Evolutionary conservation across 2,888 invertebrate genomes (phyloP), one percentile per base, ranked within the genome.

Genomic region (Ecliptopera silaceata): DNA sequence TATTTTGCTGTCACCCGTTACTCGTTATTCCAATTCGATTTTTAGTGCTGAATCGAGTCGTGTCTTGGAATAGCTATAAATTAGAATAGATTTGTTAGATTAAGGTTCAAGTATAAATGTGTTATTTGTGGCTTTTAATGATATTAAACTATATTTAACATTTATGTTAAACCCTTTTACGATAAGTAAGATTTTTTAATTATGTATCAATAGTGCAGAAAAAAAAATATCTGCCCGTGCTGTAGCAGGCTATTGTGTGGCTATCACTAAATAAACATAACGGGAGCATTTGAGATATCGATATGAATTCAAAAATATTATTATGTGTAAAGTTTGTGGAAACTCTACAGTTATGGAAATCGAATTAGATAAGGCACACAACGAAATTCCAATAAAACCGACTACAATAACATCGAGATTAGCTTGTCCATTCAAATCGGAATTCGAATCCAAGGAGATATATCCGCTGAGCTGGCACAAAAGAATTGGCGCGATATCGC

Each of bases 401-500:
- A 65, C 74, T 72, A 77, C 78, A 83, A 80, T 78, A 81, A 84
- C 81, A 75, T 70, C 72, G 67, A 81, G 83, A 86, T 87, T 84
- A 85, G 78, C 78, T 77, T 80, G 84, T 86, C 86, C 79, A 81
- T 81, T 83, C 79, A 77, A 81, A 82, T 81, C 79, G 75, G 80
- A 82, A 85, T 81, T 82, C 76, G 73, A 82, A 59, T 54, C 53
- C 49, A 54, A 59, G 54, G 80, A 84, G 83, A 81, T 81, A 84
- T 82, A 82, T 84, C 77, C 78, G 76, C 65, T 66, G 75, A 75
- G 73, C 69, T 63, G 61, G 60, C 63, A 65, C 83, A 82, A 86
- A 90, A 88, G 88, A 87, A 90, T 88, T 86, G 88, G 84, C 74
- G 84, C 80, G 83, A 83, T 87, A 87, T 86, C 86, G 82, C 72